Evolutionary conservation across 2,888 invertebrate species (phyloP).

Genomic region (Athetis lepigone): DNA sequence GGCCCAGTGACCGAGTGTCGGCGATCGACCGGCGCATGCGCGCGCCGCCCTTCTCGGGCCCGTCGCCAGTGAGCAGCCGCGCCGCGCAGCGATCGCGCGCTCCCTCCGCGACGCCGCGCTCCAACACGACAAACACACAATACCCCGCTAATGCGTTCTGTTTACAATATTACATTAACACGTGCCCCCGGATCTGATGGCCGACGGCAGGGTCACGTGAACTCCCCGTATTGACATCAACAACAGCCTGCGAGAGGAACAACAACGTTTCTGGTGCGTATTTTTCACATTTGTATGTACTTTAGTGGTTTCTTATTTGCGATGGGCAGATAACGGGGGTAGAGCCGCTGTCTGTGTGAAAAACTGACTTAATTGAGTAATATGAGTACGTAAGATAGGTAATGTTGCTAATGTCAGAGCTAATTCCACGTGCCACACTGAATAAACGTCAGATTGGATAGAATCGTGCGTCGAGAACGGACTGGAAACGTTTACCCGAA

Average conservation of each 20-base stretch:
- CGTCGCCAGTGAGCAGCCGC: conserved; percentile 65
- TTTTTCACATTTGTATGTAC: conserved; percentile 56
- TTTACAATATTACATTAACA: conserved; percentile 62
- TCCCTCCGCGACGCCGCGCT: conserved; percentile 52
- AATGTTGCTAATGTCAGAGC: conserved; percentile 43
- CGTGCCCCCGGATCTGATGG: conserved; percentile 67
- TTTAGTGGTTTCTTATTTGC: conserved; percentile 64
- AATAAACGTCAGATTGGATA: conserved; percentile 42
- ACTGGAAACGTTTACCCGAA: conserved; percentile 30
- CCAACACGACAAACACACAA: conserved; percentile 51
- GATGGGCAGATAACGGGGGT: conserved; percentile 44
- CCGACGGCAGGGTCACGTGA: conserved; percentile 69
- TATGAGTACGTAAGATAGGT: conserved; percentile 18
- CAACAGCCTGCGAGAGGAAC: conserved; percentile 36
- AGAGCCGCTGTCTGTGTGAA: conserved; percentile 31
- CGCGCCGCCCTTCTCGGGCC: conserved; percentile 74
- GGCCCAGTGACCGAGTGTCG: conserved; percentile 89
- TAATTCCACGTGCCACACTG: conserved; percentile 56
- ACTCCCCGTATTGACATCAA: conserved; percentile 29
- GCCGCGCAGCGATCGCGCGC: conserved; percentile 52
- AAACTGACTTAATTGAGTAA: conserved; percentile 45
- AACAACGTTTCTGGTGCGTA: conserved; percentile 60
- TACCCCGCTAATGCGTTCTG: conserved; percentile 60
- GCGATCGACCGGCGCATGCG: conserved; percentile 89
- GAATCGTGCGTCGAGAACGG: conserved; percentile 30